Percentiles rank a stretch among this genome's conserved stretches.
These are phyloP conservation scores for Mohoua ochrocephala DNA, from an alignment of 2,113 vertebrate species.

Conservation along the genomic window DNA sequence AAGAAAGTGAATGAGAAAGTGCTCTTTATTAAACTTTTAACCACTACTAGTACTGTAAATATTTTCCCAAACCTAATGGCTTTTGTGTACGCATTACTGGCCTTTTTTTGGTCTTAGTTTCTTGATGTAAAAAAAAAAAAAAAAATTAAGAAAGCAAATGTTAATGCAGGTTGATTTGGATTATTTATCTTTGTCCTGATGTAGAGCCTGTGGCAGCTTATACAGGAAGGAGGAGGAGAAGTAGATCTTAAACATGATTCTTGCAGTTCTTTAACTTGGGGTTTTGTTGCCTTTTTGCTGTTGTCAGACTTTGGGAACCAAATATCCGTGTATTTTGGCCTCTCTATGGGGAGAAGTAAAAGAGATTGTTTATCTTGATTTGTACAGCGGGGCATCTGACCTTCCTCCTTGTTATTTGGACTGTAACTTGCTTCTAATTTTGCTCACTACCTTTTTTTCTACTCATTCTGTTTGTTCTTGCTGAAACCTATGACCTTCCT, in stretches of 20 bases:
- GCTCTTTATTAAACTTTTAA: background rate
- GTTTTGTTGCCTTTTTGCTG: background rate
- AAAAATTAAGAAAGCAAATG: background rate
- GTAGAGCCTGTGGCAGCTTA: background rate
- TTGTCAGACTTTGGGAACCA: background rate
- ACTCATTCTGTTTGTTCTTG: background rate
- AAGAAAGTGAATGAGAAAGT: background rate
- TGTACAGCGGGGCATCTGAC: background rate
- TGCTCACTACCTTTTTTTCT: background rate
- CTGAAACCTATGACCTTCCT: background rate
- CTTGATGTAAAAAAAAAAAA: background rate
- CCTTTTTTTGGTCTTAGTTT: background rate
- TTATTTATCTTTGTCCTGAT: background rate
- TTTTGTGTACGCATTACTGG: background rate
- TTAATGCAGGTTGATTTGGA: background rate
- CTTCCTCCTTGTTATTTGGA: background rate
- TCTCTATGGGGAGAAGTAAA: background rate
- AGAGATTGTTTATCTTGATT: background rate
- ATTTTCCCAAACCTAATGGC: background rate
- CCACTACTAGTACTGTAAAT: background rate
- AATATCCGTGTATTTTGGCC: background rate
- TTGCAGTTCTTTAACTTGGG: background rate
- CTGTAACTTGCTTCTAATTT: background rate
- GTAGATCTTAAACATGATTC: background rate
- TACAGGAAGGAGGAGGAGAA: background rate